Evolutionary conservation across 2,888 invertebrate species (phyloP).

Genomic region (Alitta virens): DNA sequence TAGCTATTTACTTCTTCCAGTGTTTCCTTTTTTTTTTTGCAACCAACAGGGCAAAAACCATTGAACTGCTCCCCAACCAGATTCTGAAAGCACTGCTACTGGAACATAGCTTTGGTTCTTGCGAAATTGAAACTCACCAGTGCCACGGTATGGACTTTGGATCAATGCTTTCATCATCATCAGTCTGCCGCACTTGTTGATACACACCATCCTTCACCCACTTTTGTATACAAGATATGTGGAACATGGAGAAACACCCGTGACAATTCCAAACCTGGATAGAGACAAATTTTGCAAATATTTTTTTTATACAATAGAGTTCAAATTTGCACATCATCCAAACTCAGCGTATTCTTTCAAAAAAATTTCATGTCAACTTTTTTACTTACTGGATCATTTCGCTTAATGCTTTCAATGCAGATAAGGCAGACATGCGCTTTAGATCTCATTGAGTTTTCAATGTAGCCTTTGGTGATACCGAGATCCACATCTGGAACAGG

Average conservation of each 20-base stretch:
- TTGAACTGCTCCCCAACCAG: too few species aligned
- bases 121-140: conserved; percentile 40
- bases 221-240: conserved; percentile 82
- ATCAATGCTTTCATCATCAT: conserved; percentile 38
- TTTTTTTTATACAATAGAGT: conserved; percentile 2
- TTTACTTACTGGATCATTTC: conserved; percentile 61
- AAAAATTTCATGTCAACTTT: not conserved
- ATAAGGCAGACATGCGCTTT: conserved; percentile 83
- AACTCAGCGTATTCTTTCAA: not conserved
- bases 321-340: conserved; percentile 2
- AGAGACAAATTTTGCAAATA: too few species aligned
- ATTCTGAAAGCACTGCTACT: too few species aligned
- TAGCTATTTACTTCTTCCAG: too few species aligned
- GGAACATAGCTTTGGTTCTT: too few species aligned
- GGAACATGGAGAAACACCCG: conserved; percentile 81
- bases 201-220: conserved; percentile 82
- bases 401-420: conserved; percentile 83
- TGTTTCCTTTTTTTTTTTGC: too few species aligned
- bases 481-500: conserved; percentile 24
- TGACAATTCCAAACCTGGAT: conserved; percentile 81
- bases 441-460: conserved; percentile 77
- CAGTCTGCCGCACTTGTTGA: conserved; percentile 45
- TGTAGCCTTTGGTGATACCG: conserved; percentile 66
- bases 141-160: conserved; percentile 49
- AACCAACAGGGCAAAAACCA: too few species aligned